Conservation (phyloP, 1,140 invertebrate genomes). For the Zaprionus africanus region DNA sequence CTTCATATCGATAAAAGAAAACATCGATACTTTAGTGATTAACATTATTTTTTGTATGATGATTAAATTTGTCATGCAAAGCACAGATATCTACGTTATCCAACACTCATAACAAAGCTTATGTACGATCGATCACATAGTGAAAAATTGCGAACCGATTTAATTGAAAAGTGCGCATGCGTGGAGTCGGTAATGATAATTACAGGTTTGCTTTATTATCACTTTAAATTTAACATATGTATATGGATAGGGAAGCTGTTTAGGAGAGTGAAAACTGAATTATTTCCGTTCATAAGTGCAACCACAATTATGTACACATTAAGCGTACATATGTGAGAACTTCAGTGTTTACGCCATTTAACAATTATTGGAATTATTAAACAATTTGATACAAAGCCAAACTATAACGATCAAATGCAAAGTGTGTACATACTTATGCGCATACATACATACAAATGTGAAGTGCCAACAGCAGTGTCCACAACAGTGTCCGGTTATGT, state of each 20-base stretch:
- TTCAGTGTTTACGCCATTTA: constrained; percentile 1
- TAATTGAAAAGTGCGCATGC: constrained; percentile 45
- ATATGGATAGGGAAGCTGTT: not conserved
- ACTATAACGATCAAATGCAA: not conserved
- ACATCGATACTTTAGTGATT: not conserved
- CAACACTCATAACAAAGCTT: constrained; percentile 28
- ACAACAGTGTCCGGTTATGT: not conserved
- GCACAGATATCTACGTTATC: not conserved
- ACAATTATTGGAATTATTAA: not conserved
- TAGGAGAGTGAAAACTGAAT: constrained; percentile 42
- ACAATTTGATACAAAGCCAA: not conserved
- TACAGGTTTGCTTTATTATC: constrained; percentile 37
- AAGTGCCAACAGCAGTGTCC: not conserved
- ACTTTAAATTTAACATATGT: constrained; percentile 14
- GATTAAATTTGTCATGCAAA: constrained; percentile 15
- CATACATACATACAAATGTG: not conserved
- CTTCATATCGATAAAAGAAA: not conserved
- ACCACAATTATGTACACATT: not conserved
- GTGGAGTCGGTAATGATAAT: constrained; percentile 50
- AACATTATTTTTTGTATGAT: not conserved
- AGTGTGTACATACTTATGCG: constrained; percentile 1
- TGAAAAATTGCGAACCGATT: constrained; percentile 48
- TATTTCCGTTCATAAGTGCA: constrained; percentile 13
- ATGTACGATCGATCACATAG: constrained; percentile 31
- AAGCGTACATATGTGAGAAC: not conserved